Evolutionary conservation across 2,113 vertebrate genomes (phyloP), one percentile per base, ranked within the genome.

Genomic region (Speoplatyrhinus poulsoni): DNA sequence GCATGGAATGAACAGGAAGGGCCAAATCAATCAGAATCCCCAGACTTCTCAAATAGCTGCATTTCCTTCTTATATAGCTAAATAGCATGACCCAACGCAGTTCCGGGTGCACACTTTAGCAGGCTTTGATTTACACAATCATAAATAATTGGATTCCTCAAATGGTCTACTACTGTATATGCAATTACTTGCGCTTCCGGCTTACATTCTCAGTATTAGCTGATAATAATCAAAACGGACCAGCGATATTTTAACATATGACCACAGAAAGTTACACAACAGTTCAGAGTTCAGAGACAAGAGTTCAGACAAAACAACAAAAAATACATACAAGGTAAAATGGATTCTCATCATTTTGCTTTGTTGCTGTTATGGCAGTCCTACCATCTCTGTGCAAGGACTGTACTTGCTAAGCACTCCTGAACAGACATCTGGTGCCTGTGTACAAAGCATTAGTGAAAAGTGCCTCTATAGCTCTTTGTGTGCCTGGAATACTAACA

Each of bases 401-500:
- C 63, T 15, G 53, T 59, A 49, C 56, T 12, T 17, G 59, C 80
- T 70, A 36, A 77, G 72, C 67, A 65, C 70, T 69, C n/a, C 46
- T 69, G 60, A 67, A 70, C 54, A 62, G 70, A 67, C 46, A 76
- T 81, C 72, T 71, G 77, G 80, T 75, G 62, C 65, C 73, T 80
- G 76, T 81, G 78, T 78, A 70, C 77, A 81, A 53, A 82, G 76
- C 77, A 77, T 81, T 81, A 82, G 81, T 75, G 78, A 81, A 76
- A 84, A 84, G 83, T 70, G 77, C 72, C 76, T 69, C 78, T 75
- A 82, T 76, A 36, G 81, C 79, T 68, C 80, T 85, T 70, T 76
- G 72, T 88, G 82, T 87, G 87, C 83, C 79, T 85, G 67, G 87
- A 91, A 91, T 86, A 88, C 73, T 72, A 90, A 91, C 65, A 72